Conservation (phyloP, 2,113 vertebrate species). For the Heterochromis multidens region DNA sequence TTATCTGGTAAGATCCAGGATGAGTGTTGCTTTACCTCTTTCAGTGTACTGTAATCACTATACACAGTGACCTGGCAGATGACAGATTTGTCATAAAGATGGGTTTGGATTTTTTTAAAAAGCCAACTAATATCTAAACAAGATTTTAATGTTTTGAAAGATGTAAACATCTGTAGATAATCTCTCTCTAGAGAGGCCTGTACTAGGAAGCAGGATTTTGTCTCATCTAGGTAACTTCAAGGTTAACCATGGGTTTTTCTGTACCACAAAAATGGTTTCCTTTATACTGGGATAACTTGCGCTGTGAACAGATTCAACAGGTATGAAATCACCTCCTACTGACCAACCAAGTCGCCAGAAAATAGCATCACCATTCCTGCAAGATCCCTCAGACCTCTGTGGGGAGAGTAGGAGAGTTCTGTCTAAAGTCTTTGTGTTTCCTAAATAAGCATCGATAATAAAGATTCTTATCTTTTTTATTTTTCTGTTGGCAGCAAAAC, state of each 20-base stretch:
- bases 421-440: too few relatives aligned
- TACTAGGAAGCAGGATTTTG: too few relatives aligned
- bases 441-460: too few relatives aligned
- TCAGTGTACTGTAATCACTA: background rate
- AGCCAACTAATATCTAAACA: background rate
- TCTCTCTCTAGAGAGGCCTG: background rate
- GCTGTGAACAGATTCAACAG: too few relatives aligned
- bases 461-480: too few relatives aligned
- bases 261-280: background rate
- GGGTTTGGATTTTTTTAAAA: background rate
- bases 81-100: background rate
- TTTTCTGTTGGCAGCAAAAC: too few relatives aligned
- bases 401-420: too few relatives aligned
- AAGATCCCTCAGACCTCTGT: too few relatives aligned
- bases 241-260: background rate
- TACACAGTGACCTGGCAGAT: background rate
- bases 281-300: background rate
- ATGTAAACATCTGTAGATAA: background rate
- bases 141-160: background rate
- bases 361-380: too few relatives aligned
- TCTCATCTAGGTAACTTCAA: too few relatives aligned
- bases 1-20: background rate
- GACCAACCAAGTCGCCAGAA: too few relatives aligned
- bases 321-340: too few relatives aligned
- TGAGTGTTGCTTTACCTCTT: background rate